Base-by-base conservation (phyloP, 2,797 vertebrate genomes). In the Leptodactylus fallax region DNA sequence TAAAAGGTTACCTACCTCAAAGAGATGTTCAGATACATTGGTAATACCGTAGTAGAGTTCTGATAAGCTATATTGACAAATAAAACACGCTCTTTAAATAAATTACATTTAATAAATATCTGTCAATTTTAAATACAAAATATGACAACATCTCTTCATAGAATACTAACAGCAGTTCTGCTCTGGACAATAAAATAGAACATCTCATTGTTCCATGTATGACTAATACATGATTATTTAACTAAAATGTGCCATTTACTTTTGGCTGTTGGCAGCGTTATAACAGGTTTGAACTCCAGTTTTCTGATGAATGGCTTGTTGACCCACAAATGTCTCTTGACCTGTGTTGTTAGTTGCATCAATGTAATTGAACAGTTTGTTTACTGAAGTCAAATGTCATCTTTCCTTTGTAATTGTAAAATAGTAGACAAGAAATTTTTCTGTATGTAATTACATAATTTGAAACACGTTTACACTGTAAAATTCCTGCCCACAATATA, bases 31-130 rank as follows among this genome's bases (percentile, higher is more conserved):
- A 36, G 36, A 36, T 36, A 36, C 36, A 2, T 36, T 36, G 36
- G 36, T 36, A 36, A 36, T 36, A n/a, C n/a, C n/a, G n/a, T n/a
- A 36, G 36, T 36, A 36, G 36, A 36, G 36, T 36, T 36, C 36
- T 36, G 36, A 4, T 36, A 2, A 36, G 27, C 2, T 19, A 69
- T 56, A 72, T 61, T 47, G 47, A 23, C 1, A 13, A 23, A 49
- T 16, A 21, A 58, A 83, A 72, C 21, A 82, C 8, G 7, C 19
- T 55, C 12, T 82, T 55, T 19, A 77, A 85, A 58, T 84, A 76
- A 84, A 84, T 60, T 45, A 45, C 2, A 47, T 76, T 85, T 85
- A 85, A 61, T 85, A 21, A 85, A 76, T 74, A 74, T 60, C 53
- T 72, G 25, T 19, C 53, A 72, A 83, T 12, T 19, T 76, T 49